Evolutionary conservation across 2,797 vertebrate genomes (phyloP), one percentile per base, ranked within the genome.

Genomic region (Aplochiton taeniatus): DNA sequence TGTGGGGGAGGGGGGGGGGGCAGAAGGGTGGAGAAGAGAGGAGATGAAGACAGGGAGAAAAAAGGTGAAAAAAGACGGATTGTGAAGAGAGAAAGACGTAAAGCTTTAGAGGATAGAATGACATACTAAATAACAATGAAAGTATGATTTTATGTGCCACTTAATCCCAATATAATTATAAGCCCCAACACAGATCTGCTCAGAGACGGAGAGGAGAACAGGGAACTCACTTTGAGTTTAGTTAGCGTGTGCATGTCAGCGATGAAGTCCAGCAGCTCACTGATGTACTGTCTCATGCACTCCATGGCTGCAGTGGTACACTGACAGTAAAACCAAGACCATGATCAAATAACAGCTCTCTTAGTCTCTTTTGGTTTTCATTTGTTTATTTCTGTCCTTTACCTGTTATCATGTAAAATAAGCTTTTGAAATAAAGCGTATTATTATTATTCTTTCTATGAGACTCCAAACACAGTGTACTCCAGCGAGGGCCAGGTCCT

Each of bases 201-300:
- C 14, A 4, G 1, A 17, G 9, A 4, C 45, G 1, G 0, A 68
- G 47, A 53, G 4, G 31, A 4, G 20, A 4, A 9, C 63, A 52
- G 0, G 48, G 56, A 31, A 80, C 92, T 85, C 88, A 99, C 98
- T 93, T 99, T 99, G 46, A 99, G 85, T 82, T 97, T 99, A 77
- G 97, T 98, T 58, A 99, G 91, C 0, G 96, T 99, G 87, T 99
- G 98, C 98, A 99, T 98, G 83, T 99, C 98, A 14, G 97, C 96
- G 84, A 98, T 96, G 87, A 99, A 99, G 85, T 99, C 98, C 92
- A 99, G 90, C 60, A 99, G 90, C 65, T 99, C 98, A n/a, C 88
- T 93, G 81, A 95, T 87, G 78, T 98, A 98, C 17, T 99, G 98
- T 70, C 97, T 91, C 91, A 96, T 93, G 77, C 96, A 98, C 74